Evolutionary conservation across 2,888 invertebrate species (phyloP), one percentile per base, ranked within the genome.

Genomic region (Alloscopus bannaensis): DNA sequence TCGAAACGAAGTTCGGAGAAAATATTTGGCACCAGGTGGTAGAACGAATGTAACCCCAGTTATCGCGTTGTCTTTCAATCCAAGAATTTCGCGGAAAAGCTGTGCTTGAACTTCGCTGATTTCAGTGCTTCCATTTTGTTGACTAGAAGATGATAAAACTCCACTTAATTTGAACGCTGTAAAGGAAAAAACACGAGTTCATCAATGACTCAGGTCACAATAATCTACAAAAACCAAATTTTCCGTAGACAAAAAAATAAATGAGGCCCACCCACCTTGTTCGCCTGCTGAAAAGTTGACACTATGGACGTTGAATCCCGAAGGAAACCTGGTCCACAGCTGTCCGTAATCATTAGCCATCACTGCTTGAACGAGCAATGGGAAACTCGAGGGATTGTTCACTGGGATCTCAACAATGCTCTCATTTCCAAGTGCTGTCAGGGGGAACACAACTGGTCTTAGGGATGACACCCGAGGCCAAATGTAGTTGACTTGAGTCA

Each of bases 321-420:
- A 40, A 2, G 40, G 24, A 22, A 65, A 78, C 31, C 80, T 81
- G 11, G 82, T 60, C 86, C 85, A 86, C 31, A 75, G 69, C 0
- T 83, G 77, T 29, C 85, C 86, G 71, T 85, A 86, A 8, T 83
- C 79, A 40, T 42, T 75, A n/a, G 85, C 91, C 86, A 94, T 91
- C n/a, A 93, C 90, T 73, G 93, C 88, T 88, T 96, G 95, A 86
- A 95, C 90, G 78, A 94, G 89, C 79, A 95, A 88, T 80, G 93
- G 91, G 70, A 88, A 88, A 87, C 91, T 91, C 81, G 92, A 91
- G 36, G 95, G 95, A 90, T 96, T 96, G 45, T 57, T 77, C 3
- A 86, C 66, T 3, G 82, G 83, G 45, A 86, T 83, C 24, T 86
- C 85, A 45, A 84, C 45, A 8, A 82, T 40, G 29, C 80, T 85